Percentiles rank a stretch among this genome's conserved stretches.
These are phyloP conservation scores for Ellobius talpinus DNA, from an alignment of 2,113 vertebrate genomes.

Conservation along the genomic window DNA sequence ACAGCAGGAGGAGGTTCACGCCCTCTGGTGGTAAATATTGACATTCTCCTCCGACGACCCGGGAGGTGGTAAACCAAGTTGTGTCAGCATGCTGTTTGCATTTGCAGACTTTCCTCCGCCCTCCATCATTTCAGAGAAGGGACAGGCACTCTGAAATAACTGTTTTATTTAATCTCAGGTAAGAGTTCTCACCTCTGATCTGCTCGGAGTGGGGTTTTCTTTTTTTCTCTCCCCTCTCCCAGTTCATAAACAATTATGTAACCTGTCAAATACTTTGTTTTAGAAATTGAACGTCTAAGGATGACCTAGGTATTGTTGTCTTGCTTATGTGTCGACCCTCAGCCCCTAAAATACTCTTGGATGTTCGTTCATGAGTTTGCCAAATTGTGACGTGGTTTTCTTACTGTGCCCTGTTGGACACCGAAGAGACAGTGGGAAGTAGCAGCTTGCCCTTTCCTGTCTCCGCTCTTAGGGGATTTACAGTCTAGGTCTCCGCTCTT, in stretches of 20 bases:
- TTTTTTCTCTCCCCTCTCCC: not conserved
- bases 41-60: not conserved
- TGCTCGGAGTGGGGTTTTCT: not conserved
- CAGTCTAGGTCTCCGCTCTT: not conserved
- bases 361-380: not conserved
- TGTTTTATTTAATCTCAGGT: not conserved
- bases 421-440: not conserved
- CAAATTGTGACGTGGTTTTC: not conserved
- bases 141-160: not conserved
- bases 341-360: not conserved
- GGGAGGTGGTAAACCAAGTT: not conserved
- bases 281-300: not conserved
- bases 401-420: not conserved
- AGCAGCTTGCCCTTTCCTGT: not conserved
- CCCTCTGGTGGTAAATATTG: not conserved
- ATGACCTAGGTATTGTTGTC: not conserved
- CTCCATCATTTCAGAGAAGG: not conserved
- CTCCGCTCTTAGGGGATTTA: not conserved
- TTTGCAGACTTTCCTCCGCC: not conserved
- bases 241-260: conserved; percentile 23
- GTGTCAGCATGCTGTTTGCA: not conserved
- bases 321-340: not conserved
- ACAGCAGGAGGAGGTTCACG: no score
- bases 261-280: conserved; percentile 31
- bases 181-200: not conserved